phyloP scores from a whole-genome alignment of 2,888 invertebrate genomes.

The Epiblema foenella region DNA sequence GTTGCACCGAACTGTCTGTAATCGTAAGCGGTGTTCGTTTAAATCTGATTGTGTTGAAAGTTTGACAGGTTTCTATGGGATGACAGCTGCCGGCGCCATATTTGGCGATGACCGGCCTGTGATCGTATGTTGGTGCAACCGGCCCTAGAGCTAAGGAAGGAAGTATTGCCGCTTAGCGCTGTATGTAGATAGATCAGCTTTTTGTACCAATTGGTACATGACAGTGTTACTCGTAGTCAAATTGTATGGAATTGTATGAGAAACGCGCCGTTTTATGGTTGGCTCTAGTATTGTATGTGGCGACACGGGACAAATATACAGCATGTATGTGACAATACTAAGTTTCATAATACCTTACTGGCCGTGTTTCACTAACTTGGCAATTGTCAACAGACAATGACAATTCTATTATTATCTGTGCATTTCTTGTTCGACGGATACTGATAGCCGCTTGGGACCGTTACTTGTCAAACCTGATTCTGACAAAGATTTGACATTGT shows the following conservation, averaged over 20 bases:
- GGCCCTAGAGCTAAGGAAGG: background rate
- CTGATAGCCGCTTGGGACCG: no score
- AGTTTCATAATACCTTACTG: background rate
- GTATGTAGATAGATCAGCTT: conserved; percentile 24
- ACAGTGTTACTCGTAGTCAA: conserved; percentile 12
- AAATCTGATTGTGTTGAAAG: no score
- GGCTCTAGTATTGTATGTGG: background rate
- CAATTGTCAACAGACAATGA: background rate
- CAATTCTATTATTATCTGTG: background rate
- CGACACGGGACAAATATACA: background rate
- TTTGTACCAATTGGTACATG: conserved; percentile 12
- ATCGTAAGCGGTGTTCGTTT: no score
- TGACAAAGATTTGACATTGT: background rate
- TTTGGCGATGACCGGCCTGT: no score
- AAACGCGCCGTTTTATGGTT: background rate
- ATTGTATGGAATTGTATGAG: conserved; percentile 3
- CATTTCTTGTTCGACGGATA: background rate
- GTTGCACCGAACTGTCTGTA: no score
- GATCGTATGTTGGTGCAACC: no score
- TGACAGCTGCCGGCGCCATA: no score
- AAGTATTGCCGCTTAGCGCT: conserved; percentile 22
- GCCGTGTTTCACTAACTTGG: background rate
- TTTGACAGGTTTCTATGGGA: no score
- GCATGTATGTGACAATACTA: background rate
- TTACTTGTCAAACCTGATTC: background rate